Evolutionary conservation across 1,140 invertebrate species (phyloP), one percentile per base, ranked within the genome.

Genomic region (Drosophila suzukii): DNA sequence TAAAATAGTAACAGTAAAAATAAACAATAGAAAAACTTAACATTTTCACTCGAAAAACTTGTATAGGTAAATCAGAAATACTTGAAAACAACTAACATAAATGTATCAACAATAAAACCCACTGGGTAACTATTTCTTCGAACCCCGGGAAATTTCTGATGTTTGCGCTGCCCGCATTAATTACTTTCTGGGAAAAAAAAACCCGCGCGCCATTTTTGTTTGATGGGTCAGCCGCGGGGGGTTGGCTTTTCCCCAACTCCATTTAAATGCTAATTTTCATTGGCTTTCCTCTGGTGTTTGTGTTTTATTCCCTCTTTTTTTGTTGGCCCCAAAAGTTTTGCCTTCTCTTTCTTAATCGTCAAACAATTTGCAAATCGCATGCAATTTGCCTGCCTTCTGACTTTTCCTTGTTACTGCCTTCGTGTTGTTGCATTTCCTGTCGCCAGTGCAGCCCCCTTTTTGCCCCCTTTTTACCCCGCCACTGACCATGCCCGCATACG

Each of bases 311-410:
- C 36, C 12, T 46, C 30, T 13, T 32, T 27, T 39, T 20, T 30
- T n/a, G n/a, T 51, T 62, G 46, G 46, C 34, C 63, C 68, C 44
- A 57, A 71, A 72, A 71, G 62, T 47, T 75, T 85, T 51, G 75
- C 77, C 83, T 70, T 86, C 83, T 86, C 83, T 88, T 88, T 86
- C 83, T 82, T 75, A 86, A 88, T 86, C 79, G 83, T 86, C 75
- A 86, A 85, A 77, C 81, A 86, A 86, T 85, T 85, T 85, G 74
- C 82, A 75, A 86, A 81, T 75, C 82, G 75, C 82, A 86, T 75
- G 82, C 82, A 81, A 85, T 81, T 78, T 75, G 47, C n/a, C 61
- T 75, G 50, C 41, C 51, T 70, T 76, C 34, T 56, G 46, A 44
- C 57, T 67, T 65, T 54, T 27, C 49, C 32, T 8, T 32, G 32